Percentiles rank a stretch among this genome's conserved stretches.
phyloP scores from a whole-genome alignment of 2,888 invertebrate species.

The Stenchaetothrips biformis region DNA sequence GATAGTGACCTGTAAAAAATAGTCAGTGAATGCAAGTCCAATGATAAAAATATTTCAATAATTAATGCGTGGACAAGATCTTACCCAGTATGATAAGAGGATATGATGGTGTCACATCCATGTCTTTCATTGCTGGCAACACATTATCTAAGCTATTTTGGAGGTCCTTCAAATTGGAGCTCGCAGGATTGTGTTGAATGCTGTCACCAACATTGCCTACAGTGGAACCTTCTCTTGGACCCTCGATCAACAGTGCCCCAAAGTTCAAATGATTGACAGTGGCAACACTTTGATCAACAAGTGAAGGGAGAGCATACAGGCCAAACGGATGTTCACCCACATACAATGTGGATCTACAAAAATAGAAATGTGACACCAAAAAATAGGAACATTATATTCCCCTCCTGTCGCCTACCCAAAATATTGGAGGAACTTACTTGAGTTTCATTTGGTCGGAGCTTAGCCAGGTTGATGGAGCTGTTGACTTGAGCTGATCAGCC shows the following conservation, averaged over 20 bases:
- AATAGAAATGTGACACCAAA: slow-evolving; percentile 33
- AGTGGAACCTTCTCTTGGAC: not conserved
- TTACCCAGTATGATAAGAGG: slow-evolving; percentile 37
- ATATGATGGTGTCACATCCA: not conserved
- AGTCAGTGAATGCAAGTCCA: not conserved
- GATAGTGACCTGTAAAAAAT: slow-evolving; percentile 41
- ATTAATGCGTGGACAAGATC: not conserved
- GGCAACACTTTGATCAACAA: slow-evolving; percentile 85
- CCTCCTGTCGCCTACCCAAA: not conserved
- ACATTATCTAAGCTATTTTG: not conserved
- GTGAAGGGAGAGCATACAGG: slow-evolving; percentile 84
- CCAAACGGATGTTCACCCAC: slow-evolving; percentile 85
- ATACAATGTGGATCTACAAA: slow-evolving; percentile 78
- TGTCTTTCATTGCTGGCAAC: not conserved
- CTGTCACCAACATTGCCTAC: not conserved
- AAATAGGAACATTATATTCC: not conserved
- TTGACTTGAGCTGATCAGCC: slow-evolving; percentile 42
- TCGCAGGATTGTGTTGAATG: not conserved
- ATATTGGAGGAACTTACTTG: not conserved
- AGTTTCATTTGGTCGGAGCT: not conserved
- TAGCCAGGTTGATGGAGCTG: not conserved
- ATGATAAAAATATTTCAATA: not conserved
- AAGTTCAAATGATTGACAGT: slow-evolving; percentile 45
- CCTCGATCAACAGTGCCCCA: not conserved
- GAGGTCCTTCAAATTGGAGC: no score